phyloP scores from a whole-genome alignment of 2,113 vertebrate genomes.

The Oriolus oriolus region DNA sequence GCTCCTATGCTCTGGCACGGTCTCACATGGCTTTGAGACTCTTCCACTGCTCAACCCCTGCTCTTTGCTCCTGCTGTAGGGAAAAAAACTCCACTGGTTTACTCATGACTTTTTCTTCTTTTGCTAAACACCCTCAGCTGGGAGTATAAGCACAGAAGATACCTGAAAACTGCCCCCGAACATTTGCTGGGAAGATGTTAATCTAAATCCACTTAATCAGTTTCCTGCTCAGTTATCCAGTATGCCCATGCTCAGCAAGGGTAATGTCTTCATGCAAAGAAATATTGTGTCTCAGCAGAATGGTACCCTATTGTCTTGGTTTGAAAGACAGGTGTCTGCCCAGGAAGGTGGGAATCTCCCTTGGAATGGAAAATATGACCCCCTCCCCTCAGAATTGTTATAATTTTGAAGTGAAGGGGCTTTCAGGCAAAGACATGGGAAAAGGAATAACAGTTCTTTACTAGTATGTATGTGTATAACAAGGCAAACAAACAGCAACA shows the following conservation, averaged over 20 bases:
- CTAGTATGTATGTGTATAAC: neutral
- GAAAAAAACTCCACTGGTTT: neutral
- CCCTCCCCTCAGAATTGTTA: too few relatives aligned
- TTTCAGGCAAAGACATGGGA: neutral
- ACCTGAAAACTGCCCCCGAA: neutral
- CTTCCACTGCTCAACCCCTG: neutral
- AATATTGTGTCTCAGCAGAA: neutral
- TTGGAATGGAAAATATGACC: neutral
- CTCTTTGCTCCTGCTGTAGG: neutral
- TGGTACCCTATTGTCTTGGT: neutral
- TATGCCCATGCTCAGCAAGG: neutral
- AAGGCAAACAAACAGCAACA: neutral
- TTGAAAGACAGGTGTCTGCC: neutral
- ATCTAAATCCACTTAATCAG: neutral
- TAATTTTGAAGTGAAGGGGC: neutral
- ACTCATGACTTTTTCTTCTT: neutral
- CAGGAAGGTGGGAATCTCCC: neutral
- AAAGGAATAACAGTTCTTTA: neutral
- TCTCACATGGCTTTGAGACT: neutral
- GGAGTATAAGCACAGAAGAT: neutral
- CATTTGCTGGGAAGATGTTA: neutral
- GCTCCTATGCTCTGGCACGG: neutral
- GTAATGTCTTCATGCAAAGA: neutral
- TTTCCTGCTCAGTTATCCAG: neutral
- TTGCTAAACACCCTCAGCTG: neutral